phyloP scores from a whole-genome alignment of 2,113 vertebrate genomes.

The Paraplagusia blochii region DNA sequence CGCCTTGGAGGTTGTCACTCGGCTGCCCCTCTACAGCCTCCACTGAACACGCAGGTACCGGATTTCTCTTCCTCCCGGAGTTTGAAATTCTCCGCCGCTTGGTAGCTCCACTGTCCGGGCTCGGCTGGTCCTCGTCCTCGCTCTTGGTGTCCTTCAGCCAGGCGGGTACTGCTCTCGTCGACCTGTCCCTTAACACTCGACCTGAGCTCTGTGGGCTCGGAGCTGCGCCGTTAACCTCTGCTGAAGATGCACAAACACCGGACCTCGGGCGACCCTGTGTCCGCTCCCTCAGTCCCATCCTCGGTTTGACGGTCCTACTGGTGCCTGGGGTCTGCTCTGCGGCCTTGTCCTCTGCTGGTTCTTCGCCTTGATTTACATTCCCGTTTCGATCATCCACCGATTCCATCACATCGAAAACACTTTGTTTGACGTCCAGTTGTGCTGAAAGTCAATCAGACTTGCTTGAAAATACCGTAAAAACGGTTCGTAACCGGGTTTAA shows the following conservation, averaged over 20 bases:
- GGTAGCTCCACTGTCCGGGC: constrained; percentile 39
- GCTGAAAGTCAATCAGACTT: constrained; percentile 44
- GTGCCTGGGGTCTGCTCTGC: constrained; percentile 63
- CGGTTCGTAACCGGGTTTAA: constrained; percentile 48
- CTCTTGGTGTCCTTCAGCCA: constrained; percentile 72
- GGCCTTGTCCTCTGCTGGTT: constrained; percentile 68
- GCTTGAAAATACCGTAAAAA: constrained; percentile 38
- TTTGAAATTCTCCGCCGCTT: constrained; percentile 74
- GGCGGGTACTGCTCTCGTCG: constrained; percentile 70
- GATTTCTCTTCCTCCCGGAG: constrained; percentile 66
- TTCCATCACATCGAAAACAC: constrained; percentile 66
- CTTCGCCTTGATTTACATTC: constrained; percentile 58
- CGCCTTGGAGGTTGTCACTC: constrained; percentile 55
- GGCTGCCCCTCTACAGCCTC: constrained; percentile 51
- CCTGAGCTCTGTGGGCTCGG: constrained; percentile 59
- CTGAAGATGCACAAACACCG: constrained; percentile 45
- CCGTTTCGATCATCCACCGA: constrained; percentile 45
- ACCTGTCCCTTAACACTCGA: constrained; percentile 75
- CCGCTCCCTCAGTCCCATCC: constrained; percentile 70
- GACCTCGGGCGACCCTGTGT: constrained; percentile 60
- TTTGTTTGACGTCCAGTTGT: constrained; percentile 17
- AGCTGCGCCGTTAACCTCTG: constrained; percentile 61
- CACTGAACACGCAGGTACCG: constrained; percentile 34
- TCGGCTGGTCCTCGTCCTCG: constrained; percentile 60
- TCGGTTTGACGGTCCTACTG: constrained; percentile 55